A percentile compares a stretch with the other conserved stretches of the same genome.
These are phyloP conservation scores for Trichonephila inaurata DNA, from an alignment of 1,140 invertebrate species.

Conservation along the genomic window DNA sequence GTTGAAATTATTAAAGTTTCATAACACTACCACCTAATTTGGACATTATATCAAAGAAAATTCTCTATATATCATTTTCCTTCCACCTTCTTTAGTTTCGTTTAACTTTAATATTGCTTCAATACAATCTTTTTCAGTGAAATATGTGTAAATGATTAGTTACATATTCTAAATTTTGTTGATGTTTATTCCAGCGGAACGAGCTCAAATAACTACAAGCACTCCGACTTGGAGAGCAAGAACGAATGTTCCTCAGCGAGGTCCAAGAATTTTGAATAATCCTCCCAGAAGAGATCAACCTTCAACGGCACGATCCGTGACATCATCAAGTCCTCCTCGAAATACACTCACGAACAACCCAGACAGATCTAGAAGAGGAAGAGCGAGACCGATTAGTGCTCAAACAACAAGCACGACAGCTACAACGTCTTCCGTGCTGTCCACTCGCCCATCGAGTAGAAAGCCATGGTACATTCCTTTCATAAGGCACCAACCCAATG, in stretches of 20 bases:
- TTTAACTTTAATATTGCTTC: too few relatives aligned
- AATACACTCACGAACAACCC: not conserved
- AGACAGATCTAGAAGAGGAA: constrained; percentile 9
- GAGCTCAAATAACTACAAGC: not conserved
- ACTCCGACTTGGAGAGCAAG: not conserved
- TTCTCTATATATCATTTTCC: too few relatives aligned
- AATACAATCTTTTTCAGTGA: too few relatives aligned
- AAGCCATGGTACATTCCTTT: constrained; percentile 59
- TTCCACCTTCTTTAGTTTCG: too few relatives aligned
- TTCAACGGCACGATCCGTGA: not conserved
- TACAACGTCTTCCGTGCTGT: not conserved
- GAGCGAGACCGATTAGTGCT: not conserved
- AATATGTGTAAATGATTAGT: too few relatives aligned
- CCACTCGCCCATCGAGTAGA: not conserved
- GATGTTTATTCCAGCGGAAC: not conserved
- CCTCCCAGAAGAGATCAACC: not conserved
- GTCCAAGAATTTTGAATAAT: not conserved
- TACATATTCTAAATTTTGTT: not conserved
- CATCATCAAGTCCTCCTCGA: not conserved
- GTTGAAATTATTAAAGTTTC: too few relatives aligned
- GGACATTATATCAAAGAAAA: too few relatives aligned
- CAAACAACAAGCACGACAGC: not conserved
- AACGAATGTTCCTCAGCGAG: not conserved
- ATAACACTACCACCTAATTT: too few relatives aligned
- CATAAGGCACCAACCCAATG: constrained; percentile 46